Base-by-base conservation (phyloP, 2,113 vertebrate genomes). In the Caretta caretta region DNA sequence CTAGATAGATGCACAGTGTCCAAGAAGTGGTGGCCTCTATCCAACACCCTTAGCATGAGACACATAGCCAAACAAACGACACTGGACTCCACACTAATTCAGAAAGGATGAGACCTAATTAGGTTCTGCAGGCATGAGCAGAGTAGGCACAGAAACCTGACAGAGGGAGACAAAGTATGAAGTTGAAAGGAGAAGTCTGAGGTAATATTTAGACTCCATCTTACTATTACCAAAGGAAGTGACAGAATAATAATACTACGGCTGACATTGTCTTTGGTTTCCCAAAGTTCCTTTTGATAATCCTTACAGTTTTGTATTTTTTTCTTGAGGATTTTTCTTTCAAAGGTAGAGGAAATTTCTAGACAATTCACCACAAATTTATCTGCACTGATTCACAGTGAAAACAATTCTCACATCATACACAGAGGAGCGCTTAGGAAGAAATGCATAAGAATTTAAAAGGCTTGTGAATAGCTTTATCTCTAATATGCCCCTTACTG, bases 31-130 rank as follows among this genome's bases (percentile, higher is more conserved):
- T 62, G 57, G 57, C 29, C 27, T 62, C 27, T 62, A 14, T 25
- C 10, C 4, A 25, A 12, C 25, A 57, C 12, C 57, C 27, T 72
- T 38, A n/a, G n/a, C 8, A 72, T 20, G 20, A 38, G 35, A 72
- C 19, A 38, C 17, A 3, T 10, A 72, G 19, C n/a, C 17, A 20
- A 72, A 19, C 19, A 72, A 38, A 38, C 7, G 20, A 11, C 22
- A 38, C n/a, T 72, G 20, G 16, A 19, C 17, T 72, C 69, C 20
- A n/a, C 35, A 11, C n/a, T 38, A 19, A 17, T 93, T 92, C 80
- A 59, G 80, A 76, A 90, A 97, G 89, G 84, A 83, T 90, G 88
- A 80, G 72, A n/a, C 69, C 86, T 87, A 94, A 96, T 94, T 95
- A 95, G 82, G n/a, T 90, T 94, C 86, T 93, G 93, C 94, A 95